Evolutionary conservation across 2,113 vertebrate genomes (phyloP).

Genomic region (Tetrax tetrax): DNA sequence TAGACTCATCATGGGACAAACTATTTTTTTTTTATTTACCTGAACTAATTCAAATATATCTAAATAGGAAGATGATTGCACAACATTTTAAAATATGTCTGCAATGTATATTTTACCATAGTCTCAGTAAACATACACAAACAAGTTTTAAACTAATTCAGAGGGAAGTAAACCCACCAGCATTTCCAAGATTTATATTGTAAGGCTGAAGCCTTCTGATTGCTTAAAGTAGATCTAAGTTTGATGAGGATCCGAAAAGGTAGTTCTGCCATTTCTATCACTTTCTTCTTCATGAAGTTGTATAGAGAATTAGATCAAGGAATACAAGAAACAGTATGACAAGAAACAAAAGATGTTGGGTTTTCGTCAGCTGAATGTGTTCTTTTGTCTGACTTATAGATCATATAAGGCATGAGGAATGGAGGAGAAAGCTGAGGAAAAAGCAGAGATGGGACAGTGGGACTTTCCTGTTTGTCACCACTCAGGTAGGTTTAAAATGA

Average conservation of each 20-base stretch:
- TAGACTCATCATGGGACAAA: not conserved
- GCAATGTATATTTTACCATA: not conserved
- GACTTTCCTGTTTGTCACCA: not conserved
- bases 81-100: not conserved
- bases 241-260: not conserved
- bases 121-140: not conserved
- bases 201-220: not conserved
- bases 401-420: not conserved
- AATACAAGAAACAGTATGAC: not conserved
- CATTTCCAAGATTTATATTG: not conserved
- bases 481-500: not conserved
- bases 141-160: not conserved
- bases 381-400: not conserved
- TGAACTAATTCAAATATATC: not conserved
- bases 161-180: too few relatives aligned
- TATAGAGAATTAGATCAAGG: not conserved
- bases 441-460: not conserved
- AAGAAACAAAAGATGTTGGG: not conserved
- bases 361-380: not conserved
- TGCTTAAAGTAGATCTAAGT: not conserved
- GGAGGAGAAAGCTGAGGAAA: not conserved
- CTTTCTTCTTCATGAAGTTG: not conserved
- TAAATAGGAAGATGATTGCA: not conserved
- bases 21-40: not conserved
- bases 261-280: not conserved